Conservation (phyloP, 2,888 invertebrate genomes). For the Smittia sp. region DNA sequence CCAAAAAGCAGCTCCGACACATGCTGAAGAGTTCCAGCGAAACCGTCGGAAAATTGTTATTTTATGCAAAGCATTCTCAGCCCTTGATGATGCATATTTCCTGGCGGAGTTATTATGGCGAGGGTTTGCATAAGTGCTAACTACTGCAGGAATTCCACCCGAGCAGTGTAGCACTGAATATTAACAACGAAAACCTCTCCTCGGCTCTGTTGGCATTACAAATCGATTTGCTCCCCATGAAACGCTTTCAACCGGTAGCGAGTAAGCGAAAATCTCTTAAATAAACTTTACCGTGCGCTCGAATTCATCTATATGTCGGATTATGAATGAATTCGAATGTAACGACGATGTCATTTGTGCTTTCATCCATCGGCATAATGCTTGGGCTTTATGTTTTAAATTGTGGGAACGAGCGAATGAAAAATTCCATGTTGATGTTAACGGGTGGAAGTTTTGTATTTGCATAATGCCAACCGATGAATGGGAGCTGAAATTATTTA, state of each 20-base stretch:
- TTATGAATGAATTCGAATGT: constrained; percentile 18
- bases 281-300: constrained; percentile 10
- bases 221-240: constrained; percentile 38
- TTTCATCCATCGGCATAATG: neutral
- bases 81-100: constrained; percentile 10
- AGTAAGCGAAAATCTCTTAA: constrained; percentile 20
- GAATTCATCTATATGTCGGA: constrained; percentile 9
- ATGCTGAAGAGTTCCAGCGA: neutral
- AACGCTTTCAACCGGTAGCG: neutral
- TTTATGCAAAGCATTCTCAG: constrained; percentile 30
- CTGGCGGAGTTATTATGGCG: neutral
- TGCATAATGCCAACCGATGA: neutral
- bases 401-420: neutral
- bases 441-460: neutral
- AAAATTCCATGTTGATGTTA: neutral
- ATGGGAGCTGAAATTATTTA: neutral
- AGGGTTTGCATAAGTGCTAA: constrained; percentile 35
- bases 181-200: neutral
- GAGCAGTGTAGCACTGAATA: neutral
- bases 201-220: constrained; percentile 36
- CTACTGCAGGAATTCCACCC: neutral
- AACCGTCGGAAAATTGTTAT: constrained; percentile 30
- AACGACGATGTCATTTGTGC: neutral
- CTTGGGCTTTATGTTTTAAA: neutral
- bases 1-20: neutral